These are phyloP conservation scores for Rhingia campestris DNA, from an alignment of 2,888 invertebrate genomes.

Conservation along the genomic window DNA sequence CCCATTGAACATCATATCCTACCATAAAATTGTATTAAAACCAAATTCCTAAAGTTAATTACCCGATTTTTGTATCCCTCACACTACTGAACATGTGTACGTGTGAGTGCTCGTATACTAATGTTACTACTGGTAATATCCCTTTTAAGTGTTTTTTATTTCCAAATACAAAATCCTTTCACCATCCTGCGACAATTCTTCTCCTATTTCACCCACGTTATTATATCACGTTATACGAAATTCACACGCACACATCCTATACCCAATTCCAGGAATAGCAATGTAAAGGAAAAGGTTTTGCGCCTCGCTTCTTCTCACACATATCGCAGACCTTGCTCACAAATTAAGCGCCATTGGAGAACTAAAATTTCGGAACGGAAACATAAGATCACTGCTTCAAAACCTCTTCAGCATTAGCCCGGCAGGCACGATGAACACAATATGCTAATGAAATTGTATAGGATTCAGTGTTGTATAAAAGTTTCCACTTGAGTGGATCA, in stretches of 20 bases:
- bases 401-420: background rate
- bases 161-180: background rate
- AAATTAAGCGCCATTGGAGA: constrained; percentile 26
- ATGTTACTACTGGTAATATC: background rate
- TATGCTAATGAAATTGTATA: constrained; percentile 53
- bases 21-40: constrained; percentile 43
- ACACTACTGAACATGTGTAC: background rate
- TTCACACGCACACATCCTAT: background rate
- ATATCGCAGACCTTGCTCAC: constrained; percentile 3
- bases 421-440: constrained; percentile 15
- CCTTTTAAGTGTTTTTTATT: constrained; percentile 20
- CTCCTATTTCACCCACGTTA: constrained; percentile 28
- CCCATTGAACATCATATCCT: constrained; percentile 44
- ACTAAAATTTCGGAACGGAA: constrained; percentile 32
- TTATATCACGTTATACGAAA: background rate
- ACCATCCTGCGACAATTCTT: constrained; percentile 6
- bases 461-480: constrained; percentile 37
- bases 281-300: background rate
- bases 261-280: background rate
- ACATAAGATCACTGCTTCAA: constrained; percentile 28
- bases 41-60: constrained; percentile 43
- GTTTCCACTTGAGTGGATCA: constrained; percentile 48
- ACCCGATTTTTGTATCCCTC: constrained; percentile 21
- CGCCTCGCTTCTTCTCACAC: constrained; percentile 6
- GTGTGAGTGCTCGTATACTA: background rate